A percentile compares a stretch with the other conserved stretches of the same genome.
Evolutionary conservation across 1,140 invertebrate species (phyloP).

Genomic region (Drosophila miranda): DNA sequence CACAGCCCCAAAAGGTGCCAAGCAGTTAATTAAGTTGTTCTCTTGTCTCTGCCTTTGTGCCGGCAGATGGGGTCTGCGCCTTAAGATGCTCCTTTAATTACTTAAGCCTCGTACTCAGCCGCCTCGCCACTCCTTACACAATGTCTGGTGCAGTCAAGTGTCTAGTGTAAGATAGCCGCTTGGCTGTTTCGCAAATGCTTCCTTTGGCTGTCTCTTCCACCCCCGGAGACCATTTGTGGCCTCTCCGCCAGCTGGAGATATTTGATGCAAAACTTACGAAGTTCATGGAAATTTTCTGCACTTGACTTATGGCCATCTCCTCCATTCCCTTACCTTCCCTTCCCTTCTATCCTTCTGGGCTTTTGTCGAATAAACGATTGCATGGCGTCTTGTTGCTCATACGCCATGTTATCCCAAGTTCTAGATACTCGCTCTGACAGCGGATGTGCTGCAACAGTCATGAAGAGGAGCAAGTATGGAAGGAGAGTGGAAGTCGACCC

Average conservation of each 20-base stretch:
- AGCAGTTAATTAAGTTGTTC: constrained; percentile 51
- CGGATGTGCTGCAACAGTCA: no score
- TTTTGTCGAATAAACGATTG: constrained; percentile 28
- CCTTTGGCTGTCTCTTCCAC: no score
- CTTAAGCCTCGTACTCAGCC: constrained; percentile 14
- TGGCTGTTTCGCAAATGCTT: no score
- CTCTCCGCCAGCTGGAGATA: constrained; percentile 3
- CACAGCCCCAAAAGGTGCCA: constrained; percentile 38
- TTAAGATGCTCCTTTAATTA: constrained; percentile 55
- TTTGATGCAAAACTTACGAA: constrained; percentile 32
- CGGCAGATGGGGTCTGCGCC: neutral
- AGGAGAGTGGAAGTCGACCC: no score
- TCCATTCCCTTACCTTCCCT: no score
- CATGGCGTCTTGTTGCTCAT: constrained; percentile 50
- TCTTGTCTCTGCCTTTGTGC: constrained; percentile 8
- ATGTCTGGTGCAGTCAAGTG: constrained; percentile 54
- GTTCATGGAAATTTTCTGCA: constrained; percentile 10
- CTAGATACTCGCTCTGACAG: constrained; percentile 8
- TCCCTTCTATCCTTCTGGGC: neutral
- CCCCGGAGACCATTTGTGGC: no score
- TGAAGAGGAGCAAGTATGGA: no score
- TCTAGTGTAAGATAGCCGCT: constrained; percentile 6
- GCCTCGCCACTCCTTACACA: neutral
- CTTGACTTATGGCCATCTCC: neutral
- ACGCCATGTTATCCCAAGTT: constrained; percentile 44